Conservation (phyloP, 2,113 vertebrate species). For the Uropsilus gracilis region DNA sequence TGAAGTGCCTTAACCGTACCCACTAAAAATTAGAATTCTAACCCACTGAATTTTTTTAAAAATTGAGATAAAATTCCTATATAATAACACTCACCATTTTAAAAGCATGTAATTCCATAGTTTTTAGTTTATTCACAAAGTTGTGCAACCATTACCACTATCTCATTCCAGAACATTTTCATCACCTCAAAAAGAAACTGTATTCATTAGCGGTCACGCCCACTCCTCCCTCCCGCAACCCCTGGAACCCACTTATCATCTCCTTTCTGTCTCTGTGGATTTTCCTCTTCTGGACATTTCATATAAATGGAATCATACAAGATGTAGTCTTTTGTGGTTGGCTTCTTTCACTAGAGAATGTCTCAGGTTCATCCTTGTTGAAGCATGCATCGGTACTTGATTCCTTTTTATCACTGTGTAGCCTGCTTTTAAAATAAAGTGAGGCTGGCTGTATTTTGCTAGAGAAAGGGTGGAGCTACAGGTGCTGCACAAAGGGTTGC, state of each 20-base stretch:
- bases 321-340: background rate
- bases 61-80: background rate
- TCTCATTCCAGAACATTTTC: slow-evolving; percentile 24
- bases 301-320: background rate
- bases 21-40: background rate
- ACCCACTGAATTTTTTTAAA: background rate
- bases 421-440: background rate
- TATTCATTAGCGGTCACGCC: background rate
- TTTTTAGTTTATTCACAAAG: background rate
- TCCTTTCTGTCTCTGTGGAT: background rate
- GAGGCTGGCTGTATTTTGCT: background rate
- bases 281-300: background rate
- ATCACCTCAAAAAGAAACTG: background rate
- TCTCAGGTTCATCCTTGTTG: background rate
- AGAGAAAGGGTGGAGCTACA: background rate
- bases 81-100: background rate
- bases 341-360: background rate
- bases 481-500: background rate
- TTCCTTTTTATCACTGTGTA: background rate
- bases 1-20: background rate
- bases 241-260: background rate
- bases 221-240: background rate
- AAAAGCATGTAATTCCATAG: background rate
- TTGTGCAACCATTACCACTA: background rate
- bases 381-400: background rate